Evolutionary conservation across 2,888 invertebrate species (phyloP).

Genomic region (Vandiemenella viatica): DNA sequence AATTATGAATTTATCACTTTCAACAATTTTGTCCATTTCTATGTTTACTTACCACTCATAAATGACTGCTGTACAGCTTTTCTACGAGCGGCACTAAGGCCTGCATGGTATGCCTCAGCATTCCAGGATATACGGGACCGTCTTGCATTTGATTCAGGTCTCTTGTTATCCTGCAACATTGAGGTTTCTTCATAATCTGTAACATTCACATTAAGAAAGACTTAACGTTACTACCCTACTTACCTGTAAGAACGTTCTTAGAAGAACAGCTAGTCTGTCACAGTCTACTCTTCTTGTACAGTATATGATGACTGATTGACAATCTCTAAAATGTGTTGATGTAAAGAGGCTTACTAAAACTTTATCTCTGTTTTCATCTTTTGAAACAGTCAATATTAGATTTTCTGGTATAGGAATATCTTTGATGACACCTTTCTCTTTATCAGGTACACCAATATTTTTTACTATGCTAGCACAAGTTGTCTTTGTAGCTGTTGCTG

Average conservation of each 20-base stretch:
- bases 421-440: constrained; percentile 55
- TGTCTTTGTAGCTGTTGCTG: constrained; percentile 83
- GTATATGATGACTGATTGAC: constrained; percentile 79
- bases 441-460: constrained; percentile 56
- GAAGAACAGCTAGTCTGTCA: constrained; percentile 57
- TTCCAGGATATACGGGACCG: constrained; percentile 48
- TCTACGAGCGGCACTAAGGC: constrained; percentile 64
- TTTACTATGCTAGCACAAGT: constrained; percentile 56
- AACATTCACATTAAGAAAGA: neutral
- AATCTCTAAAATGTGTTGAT: constrained; percentile 42
- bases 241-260: constrained; percentile 62
- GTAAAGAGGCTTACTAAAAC: constrained; percentile 57
- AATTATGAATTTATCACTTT: no score
- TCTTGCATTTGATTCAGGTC: constrained; percentile 27
- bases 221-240: no score
- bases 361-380: constrained; percentile 62
- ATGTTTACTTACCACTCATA: constrained; percentile 65
- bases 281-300: constrained; percentile 88
- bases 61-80: constrained; percentile 74
- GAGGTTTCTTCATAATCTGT: neutral
- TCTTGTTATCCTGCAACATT: neutral
- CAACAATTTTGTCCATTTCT: no score
- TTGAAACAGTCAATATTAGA: constrained; percentile 65
- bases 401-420: constrained; percentile 70
- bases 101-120: constrained; percentile 89